Evolutionary conservation across 2,888 invertebrate genomes (phyloP).

Genomic region (Eutolmus rufibarbis): DNA sequence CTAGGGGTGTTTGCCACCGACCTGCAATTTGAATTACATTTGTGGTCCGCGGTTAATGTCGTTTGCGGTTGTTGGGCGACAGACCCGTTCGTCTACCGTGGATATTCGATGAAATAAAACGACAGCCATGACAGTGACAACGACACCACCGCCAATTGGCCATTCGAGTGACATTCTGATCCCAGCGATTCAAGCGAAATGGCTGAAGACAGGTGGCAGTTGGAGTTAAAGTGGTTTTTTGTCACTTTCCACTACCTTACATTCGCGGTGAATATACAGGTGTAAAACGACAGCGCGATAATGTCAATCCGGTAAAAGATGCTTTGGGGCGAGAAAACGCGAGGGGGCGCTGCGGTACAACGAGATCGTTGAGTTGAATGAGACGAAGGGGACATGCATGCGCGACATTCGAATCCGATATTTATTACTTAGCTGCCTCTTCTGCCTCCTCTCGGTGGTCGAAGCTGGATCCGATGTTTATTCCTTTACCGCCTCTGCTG

Average conservation of each 20-base stretch:
- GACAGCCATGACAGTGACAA: background rate
- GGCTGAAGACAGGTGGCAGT: background rate
- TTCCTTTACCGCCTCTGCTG: background rate
- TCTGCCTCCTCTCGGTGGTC: background rate
- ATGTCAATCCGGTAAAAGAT: background rate
- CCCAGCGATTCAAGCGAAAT: background rate
- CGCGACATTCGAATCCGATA: background rate
- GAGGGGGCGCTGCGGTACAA: background rate
- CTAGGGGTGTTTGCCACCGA: background rate
- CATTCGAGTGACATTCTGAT: background rate
- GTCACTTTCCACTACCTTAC: background rate
- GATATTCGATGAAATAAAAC: background rate
- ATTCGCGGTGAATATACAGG: background rate
- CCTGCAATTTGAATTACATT: slow-evolving; percentile 1
- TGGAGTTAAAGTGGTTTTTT: background rate
- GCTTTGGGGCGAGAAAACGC: background rate
- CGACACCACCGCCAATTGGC: slow-evolving; percentile 1
- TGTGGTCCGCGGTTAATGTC: background rate
- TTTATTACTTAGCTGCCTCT: background rate
- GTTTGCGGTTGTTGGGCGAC: background rate
- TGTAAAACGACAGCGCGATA: slow-evolving; percentile 10
- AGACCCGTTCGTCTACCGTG: background rate
- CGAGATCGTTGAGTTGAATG: background rate
- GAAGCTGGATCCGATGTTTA: background rate
- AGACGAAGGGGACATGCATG: background rate